These are phyloP conservation scores for Clarias magur DNA, from an alignment of 2,113 vertebrate genomes.

Conservation along the genomic window DNA sequence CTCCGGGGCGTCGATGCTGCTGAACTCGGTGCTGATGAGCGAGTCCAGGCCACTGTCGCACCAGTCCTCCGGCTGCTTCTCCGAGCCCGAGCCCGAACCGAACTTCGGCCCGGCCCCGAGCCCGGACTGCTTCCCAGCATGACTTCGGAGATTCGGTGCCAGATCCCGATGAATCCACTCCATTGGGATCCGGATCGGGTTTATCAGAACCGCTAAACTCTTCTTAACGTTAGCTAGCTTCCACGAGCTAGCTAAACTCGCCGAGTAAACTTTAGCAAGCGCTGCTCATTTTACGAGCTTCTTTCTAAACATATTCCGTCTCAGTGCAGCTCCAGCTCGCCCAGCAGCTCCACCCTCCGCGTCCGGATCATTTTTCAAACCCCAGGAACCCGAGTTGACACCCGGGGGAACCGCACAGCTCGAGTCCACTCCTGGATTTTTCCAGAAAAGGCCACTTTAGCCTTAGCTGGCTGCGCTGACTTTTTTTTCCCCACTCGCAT, in stretches of 20 bases:
- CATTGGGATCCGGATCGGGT: constrained; percentile 37
- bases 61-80: constrained; percentile 65
- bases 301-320: constrained; percentile 9
- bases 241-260: neutral
- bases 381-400: neutral
- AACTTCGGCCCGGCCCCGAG: neutral
- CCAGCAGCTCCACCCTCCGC: constrained; percentile 10
- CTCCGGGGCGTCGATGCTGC: constrained; percentile 47
- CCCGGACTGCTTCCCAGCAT: constrained; percentile 44
- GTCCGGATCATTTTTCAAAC: constrained; percentile 25
- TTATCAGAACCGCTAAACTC: neutral
- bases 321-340: neutral
- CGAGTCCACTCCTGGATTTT: constrained; percentile 18
- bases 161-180: constrained; percentile 44
- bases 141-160: constrained; percentile 21
- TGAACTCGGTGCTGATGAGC: constrained; percentile 58
- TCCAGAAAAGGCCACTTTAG: constrained; percentile 50
- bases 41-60: constrained; percentile 81
- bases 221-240: neutral
- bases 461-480: neutral
- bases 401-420: neutral
- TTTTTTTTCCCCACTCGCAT: constrained; percentile 11
- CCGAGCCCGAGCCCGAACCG: constrained; percentile 23
- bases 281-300: neutral
- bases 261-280: neutral